Percentiles rank a stretch among this genome's conserved stretches.
phyloP scores from a whole-genome alignment of 1,140 invertebrate genomes.

The Metaphire vulgaris region DNA sequence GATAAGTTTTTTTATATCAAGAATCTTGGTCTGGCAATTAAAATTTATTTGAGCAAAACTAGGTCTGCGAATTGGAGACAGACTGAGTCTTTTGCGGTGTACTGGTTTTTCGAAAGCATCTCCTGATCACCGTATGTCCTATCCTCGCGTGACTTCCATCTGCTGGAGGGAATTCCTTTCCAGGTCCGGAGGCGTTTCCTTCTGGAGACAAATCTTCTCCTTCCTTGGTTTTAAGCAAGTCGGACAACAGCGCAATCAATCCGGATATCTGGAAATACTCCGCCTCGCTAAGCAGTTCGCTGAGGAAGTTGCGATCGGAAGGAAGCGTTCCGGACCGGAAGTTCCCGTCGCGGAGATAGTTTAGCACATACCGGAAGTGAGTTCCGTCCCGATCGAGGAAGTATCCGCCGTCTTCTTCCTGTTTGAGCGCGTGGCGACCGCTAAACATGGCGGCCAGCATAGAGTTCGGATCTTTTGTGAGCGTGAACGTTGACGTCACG shows the following conservation, averaged over 20 bases:
- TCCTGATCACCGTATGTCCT: neutral
- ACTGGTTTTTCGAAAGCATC: neutral
- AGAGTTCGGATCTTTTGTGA: conserved; percentile 40
- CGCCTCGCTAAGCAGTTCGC: conserved; percentile 42
- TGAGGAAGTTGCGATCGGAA: conserved; percentile 35
- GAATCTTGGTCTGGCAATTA: neutral
- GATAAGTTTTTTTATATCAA: neutral
- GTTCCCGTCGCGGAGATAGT: conserved; percentile 43
- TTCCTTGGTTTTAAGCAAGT: neutral
- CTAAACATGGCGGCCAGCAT: conserved; percentile 51
- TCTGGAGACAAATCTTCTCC: neutral
- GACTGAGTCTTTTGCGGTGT: neutral
- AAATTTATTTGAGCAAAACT: too few relatives aligned
- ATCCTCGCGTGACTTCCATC: neutral
- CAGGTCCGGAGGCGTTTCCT: neutral
- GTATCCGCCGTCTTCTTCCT: conserved; percentile 41
- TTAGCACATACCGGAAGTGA: conserved; percentile 45
- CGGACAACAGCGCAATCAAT: conserved; percentile 33
- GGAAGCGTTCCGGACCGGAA: conserved; percentile 38
- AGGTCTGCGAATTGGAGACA: neutral
- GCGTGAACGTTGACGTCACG: conserved; percentile 30
- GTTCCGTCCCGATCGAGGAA: conserved; percentile 49
- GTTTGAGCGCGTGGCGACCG: conserved; percentile 40
- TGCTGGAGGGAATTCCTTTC: neutral
- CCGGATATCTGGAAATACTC: conserved; percentile 40